Conservation (phyloP, 2,113 vertebrate species). For the Chrysochloris asiatica region DNA sequence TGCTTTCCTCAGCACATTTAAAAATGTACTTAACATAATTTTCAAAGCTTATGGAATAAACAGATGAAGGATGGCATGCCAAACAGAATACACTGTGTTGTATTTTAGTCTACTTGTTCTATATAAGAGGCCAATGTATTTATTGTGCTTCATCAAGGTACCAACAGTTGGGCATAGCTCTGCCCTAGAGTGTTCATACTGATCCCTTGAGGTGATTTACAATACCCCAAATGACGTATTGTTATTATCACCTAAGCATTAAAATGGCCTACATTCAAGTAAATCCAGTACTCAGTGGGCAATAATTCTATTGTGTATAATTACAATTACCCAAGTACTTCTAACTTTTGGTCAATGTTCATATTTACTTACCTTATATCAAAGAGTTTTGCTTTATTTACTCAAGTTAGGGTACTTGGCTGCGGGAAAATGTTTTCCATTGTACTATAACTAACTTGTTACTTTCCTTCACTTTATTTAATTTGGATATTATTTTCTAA, state of each 20-base stretch:
- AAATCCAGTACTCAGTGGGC: conserved; percentile 80
- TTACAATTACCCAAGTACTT: conserved; percentile 72
- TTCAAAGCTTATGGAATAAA: conserved; percentile 46
- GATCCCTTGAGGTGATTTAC: conserved; percentile 80
- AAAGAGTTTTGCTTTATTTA: conserved; percentile 61
- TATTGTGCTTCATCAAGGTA: conserved; percentile 78
- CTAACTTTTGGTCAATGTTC: conserved; percentile 68
- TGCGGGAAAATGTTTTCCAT: conserved; percentile 34
- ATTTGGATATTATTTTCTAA: conserved; percentile 68
- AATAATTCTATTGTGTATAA: conserved; percentile 86
- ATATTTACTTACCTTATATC: conserved; percentile 68
- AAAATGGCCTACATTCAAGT: conserved; percentile 75
- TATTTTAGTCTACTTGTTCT: conserved; percentile 77
- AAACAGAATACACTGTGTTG: conserved; percentile 45
- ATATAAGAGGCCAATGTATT: conserved; percentile 79
- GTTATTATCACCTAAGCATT: conserved; percentile 83
- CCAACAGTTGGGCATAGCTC: conserved; percentile 81
- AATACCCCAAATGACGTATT: conserved; percentile 87
- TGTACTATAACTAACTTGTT: conserved; percentile 44
- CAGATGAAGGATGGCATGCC: conserved; percentile 55
- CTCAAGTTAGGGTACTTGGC: conserved; percentile 28
- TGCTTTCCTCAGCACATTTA: conserved; percentile 34
- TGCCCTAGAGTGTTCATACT: conserved; percentile 74
- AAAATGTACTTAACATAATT: conserved; percentile 64
- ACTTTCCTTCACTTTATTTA: conserved; percentile 47